Evolutionary conservation across 1,140 invertebrate genomes (phyloP), one percentile per base, ranked within the genome.

Genomic region (Drosophila tropicalis): DNA sequence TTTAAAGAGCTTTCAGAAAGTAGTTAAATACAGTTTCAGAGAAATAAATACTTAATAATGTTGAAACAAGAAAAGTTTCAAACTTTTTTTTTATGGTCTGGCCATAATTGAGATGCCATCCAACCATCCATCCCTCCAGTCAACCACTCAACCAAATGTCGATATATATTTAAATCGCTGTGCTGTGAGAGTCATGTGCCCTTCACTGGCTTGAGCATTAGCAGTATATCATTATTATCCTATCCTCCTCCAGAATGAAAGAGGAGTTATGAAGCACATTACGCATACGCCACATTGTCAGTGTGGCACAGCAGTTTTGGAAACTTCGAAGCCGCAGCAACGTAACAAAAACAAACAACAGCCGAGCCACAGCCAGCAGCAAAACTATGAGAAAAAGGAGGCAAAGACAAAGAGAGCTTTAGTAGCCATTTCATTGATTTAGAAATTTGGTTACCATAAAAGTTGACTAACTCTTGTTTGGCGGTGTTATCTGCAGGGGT

Each of bases 251-350:
- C 54, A 54, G 65, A 67, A 29, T 29, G 29, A 67, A 44, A 76
- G 17, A 32, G 67, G 67, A 83, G 67, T 76, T 29, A n/a, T 19
- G 39, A 62, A 79, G 41, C 70, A 65, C 76, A 89, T 87, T 89
- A 89, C 84, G 83, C 84, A 89, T 89, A 83, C 83, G 84, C 84
- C 76, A 70, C 73, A 51, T 89, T 58, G 75, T 56, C 72, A 71
- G 67, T 68, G 76, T 72, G 69, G 70, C 74, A 41, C 36, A 73
- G 84, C 36, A 76, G 84, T 87, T 84, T 29, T 89, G 83, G 84
- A 76, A 87, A 87, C 84, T 67, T 87, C 39, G 76, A 69, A 60
- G 65, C 54, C 67, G 54, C 67, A 57, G 67, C 68, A 65, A 60
- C 36, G 63, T 60, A 72, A 76, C 62, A 79, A 67, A 79, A 79